Evolutionary conservation across 2,888 invertebrate genomes (phyloP).

Genomic region (Ochropacha duplaris): DNA sequence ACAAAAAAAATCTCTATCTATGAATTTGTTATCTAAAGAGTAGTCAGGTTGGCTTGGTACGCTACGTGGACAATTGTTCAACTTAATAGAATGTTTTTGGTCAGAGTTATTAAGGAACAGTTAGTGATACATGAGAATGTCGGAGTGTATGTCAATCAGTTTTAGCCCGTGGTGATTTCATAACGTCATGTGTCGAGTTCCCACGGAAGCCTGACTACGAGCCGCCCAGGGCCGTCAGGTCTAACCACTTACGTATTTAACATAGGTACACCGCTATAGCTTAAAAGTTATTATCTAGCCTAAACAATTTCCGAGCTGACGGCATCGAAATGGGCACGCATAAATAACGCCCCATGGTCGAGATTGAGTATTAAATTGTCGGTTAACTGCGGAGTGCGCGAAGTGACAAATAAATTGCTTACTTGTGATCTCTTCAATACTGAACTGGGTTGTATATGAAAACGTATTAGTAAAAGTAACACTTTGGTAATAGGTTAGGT

Average conservation of each 20-base stretch:
- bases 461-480: not conserved
- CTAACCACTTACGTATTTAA: constrained; percentile 80
- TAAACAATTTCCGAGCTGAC: constrained; percentile 73
- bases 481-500: too few species aligned
- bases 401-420: constrained; percentile 54
- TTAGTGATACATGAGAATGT: constrained; percentile 33
- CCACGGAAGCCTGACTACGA: constrained; percentile 78
- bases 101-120: constrained; percentile 16
- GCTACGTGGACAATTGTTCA: not conserved
- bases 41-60: too few species aligned
- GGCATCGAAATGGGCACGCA: constrained; percentile 77
- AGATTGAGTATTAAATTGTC: constrained; percentile 64
- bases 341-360: constrained; percentile 69
- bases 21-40: too few species aligned
- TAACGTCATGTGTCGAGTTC: constrained; percentile 78
- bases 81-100: not conserved
- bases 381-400: constrained; percentile 46
- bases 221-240: constrained; percentile 79
- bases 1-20: too few species aligned
- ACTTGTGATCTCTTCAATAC: constrained; percentile 39
- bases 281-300: constrained; percentile 80
- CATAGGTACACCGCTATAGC: constrained; percentile 76
- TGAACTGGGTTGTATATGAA: not conserved
- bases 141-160: constrained; percentile 70
- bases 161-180: constrained; percentile 76